Evolutionary conservation across 2,888 invertebrate species (phyloP), one percentile per base, ranked within the genome.

Genomic region (Cabera pusaria): DNA sequence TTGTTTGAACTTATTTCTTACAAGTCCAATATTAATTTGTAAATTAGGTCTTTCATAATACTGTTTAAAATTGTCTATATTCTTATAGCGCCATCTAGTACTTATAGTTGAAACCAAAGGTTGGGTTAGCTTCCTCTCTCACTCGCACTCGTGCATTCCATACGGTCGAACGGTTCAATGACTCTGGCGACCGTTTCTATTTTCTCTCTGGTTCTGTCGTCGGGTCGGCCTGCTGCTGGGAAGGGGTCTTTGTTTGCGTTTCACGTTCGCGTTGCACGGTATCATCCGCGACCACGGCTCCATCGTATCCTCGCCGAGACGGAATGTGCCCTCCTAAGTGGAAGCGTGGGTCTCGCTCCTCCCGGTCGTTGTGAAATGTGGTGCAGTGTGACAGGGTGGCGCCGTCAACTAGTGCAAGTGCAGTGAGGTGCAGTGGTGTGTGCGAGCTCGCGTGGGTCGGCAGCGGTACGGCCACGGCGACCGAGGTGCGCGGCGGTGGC

Each of bases 211-310:
- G 86, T 86, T 71, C 74, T 78, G 82, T 83, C 84, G 85, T 84
- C 77, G 79, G 72, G 66, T 50, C 47, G 36, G 43, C 12, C 48
- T 72, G 74, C 75, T 42, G 67, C 70, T 72, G 75, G 75, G 79
- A 78, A 83, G 79, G 78, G 76, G 84, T 81, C 87, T 88, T 88
- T 89, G 88, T 89, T 89, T 87, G 88, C 87, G 82, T 86, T 85
- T 84, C 78, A 79, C 86, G 82, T 86, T 84, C 82, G 84, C 74
- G 79, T 80, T 70, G 87, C 65, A 79, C 80, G 80, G 85, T 84
- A 72, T 74, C 66, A 76, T 72, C 73, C 65, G 74, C 73, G 77
- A 67, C 64, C 66, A 68, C 70, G 64, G 69, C 77, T 77, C 70
- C 63, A 76, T 71, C 73, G 68, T 74, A 79, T 82, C 76, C 72